A percentile compares a stretch with the other conserved stretches of the same genome.
Evolutionary conservation across 2,888 invertebrate species (phyloP).

Genomic region (Ganaspis brasiliensis): DNA sequence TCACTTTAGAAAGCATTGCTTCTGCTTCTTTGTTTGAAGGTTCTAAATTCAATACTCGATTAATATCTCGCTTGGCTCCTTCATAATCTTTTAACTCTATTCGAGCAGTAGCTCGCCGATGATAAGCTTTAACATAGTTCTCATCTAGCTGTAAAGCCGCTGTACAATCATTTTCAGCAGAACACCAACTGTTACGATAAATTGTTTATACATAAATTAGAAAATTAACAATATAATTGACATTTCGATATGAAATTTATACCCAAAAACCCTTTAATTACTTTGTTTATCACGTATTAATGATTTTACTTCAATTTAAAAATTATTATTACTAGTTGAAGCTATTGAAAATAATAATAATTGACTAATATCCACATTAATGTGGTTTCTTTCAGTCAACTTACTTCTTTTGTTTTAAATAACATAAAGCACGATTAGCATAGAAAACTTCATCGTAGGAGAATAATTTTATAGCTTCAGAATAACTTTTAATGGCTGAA

Average conservation of each 20-base stretch:
- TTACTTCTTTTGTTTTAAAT: constrained; percentile 90
- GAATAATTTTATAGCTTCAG: constrained; percentile 92
- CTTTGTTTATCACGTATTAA: constrained; percentile 29
- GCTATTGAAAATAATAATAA: too few species aligned
- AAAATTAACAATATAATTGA: constrained; percentile 31
- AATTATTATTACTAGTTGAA: too few species aligned
- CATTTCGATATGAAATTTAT: constrained; percentile 66
- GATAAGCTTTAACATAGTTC: constrained; percentile 91
- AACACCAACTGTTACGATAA: constrained; percentile 82
- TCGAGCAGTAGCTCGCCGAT: constrained; percentile 89
- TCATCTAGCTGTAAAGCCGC: constrained; percentile 89
- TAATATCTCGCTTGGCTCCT: constrained; percentile 88
- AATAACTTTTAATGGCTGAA: constrained; percentile 93
- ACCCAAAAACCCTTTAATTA: constrained; percentile 52
- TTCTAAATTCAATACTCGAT: constrained; percentile 87
- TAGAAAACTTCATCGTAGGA: constrained; percentile 90
- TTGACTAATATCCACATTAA: too few species aligned
- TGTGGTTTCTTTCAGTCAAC: constrained; percentile 68
- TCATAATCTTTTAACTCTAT: constrained; percentile 87
- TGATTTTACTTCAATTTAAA: too few species aligned
- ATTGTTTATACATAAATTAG: constrained; percentile 57
- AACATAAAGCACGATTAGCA: constrained; percentile 94
- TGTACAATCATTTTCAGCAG: constrained; percentile 91
- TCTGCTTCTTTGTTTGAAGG: constrained; percentile 89
- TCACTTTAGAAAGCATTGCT: constrained; percentile 83